Conservation (phyloP, 2,797 vertebrate genomes). For the Argentina silus region DNA sequence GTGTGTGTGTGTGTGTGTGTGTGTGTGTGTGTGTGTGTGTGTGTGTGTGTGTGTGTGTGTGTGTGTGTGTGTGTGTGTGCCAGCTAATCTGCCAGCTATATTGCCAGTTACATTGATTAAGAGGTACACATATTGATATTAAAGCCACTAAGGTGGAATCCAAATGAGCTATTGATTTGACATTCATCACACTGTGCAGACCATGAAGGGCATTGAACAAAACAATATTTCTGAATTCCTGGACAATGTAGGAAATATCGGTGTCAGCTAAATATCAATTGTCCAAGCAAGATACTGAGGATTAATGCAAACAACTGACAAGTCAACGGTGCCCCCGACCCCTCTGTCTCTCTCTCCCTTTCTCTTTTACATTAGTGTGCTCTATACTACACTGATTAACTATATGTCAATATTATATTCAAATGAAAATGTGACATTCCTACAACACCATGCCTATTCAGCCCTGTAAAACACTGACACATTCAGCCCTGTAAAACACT, state of each 20-base stretch:
- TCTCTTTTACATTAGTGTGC: no score
- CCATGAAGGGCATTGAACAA: constrained; percentile 4
- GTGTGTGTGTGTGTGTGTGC: constrained; percentile 9
- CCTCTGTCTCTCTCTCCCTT: no score
- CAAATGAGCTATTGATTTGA: neutral
- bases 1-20: constrained; percentile 9
- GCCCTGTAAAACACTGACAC: no score
- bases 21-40: neutral
- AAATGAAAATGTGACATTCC: no score
- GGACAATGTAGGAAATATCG: neutral
- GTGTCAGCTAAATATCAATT: neutral
- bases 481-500: no score
- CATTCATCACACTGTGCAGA: neutral
- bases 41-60: neutral
- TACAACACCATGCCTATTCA: no score
- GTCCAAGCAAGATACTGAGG: neutral
- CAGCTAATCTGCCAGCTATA: no score
- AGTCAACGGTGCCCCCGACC: no score
- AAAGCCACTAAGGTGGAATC: neutral
- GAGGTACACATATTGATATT: neutral
- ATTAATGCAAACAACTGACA: neutral
- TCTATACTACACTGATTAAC: no score
- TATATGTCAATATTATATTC: no score
- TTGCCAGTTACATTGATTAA: neutral
- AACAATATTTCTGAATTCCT: neutral